Percentiles rank a stretch among this genome's conserved stretches.
Evolutionary conservation across 92 coral and sea anemone genomes (phyloP).

Genomic region (Epizoanthus illoricatus): DNA sequence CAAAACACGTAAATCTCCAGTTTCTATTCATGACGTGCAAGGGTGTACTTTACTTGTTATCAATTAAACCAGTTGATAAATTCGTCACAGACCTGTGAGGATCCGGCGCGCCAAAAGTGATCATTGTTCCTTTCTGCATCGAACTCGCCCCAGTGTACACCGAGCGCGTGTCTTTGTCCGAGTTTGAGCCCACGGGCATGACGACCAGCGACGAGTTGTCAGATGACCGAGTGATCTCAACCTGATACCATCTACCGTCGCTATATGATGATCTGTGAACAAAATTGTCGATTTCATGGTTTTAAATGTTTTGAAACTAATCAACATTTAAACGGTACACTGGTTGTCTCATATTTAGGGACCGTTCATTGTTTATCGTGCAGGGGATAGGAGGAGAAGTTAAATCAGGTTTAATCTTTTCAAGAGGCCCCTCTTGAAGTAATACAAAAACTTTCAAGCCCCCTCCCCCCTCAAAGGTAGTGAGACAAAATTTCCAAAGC

Average conservation of each 20-base stretch:
- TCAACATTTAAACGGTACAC: too few species aligned
- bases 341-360: too few species aligned
- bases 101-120: slow-evolving; percentile 64
- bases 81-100: slow-evolving; percentile 57
- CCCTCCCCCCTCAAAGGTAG: too few species aligned
- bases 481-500: too few species aligned
- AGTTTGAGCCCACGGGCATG: slow-evolving; percentile 50
- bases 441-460: too few species aligned
- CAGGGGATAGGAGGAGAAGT: too few species aligned
- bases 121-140: slow-evolving; percentile 41
- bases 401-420: too few species aligned
- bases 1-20: too few species aligned
- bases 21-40: too few species aligned
- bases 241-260: slow-evolving; percentile 69
- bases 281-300: background rate
- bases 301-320: too few species aligned
- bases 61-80: background rate
- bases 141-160: slow-evolving; percentile 36
- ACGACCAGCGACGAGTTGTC: slow-evolving; percentile 58
- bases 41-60: background rate
- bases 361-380: too few species aligned
- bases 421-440: too few species aligned
- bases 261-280: slow-evolving; percentile 56
- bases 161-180: slow-evolving; percentile 49
- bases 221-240: slow-evolving; percentile 35